These are phyloP conservation scores for Thereva nobilitata DNA, from an alignment of 2,888 invertebrate genomes.

Conservation along the genomic window DNA sequence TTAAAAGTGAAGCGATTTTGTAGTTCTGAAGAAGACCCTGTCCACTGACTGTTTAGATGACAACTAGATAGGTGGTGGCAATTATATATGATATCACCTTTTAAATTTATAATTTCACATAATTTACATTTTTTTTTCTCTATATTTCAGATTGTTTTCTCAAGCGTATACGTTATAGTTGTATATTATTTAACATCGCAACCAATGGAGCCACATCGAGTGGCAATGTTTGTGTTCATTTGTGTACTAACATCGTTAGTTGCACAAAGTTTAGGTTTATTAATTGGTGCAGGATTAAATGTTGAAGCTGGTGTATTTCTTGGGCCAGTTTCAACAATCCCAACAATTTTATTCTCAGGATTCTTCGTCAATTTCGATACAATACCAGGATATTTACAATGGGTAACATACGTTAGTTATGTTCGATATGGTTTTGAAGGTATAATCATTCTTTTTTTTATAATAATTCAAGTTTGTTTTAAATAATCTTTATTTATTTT, in stretches of 20 bases:
- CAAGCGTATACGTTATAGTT: slow-evolving; percentile 83
- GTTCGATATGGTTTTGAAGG: slow-evolving; percentile 91
- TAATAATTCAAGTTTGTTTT: slow-evolving; percentile 4
- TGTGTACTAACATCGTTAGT: slow-evolving; percentile 83
- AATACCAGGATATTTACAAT: slow-evolving; percentile 84
- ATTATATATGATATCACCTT: neutral
- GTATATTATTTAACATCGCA: slow-evolving; percentile 96
- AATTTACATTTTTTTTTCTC: slow-evolving; percentile 13
- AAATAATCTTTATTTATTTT: slow-evolving; percentile 5
- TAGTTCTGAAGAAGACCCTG: too few relatives aligned
- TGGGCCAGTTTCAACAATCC: slow-evolving; percentile 90
- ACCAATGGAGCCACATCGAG: slow-evolving; percentile 83
- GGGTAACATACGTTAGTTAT: slow-evolving; percentile 89
- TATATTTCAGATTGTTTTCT: slow-evolving; percentile 75
- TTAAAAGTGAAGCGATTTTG: too few relatives aligned
- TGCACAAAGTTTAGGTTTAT: slow-evolving; percentile 87
- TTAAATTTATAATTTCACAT: slow-evolving; percentile 9
- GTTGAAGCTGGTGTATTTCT: slow-evolving; percentile 78
- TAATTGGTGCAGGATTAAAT: slow-evolving; percentile 91
- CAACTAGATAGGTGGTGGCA: too few relatives aligned
- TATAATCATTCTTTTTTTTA: slow-evolving; percentile 41
- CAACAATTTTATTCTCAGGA: slow-evolving; percentile 89
- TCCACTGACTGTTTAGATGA: too few relatives aligned
- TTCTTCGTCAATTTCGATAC: slow-evolving; percentile 93
- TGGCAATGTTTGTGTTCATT: slow-evolving; percentile 58